These are phyloP conservation scores for Acestrorhynchus altus DNA, from an alignment of 2,797 vertebrate species.

Conservation along the genomic window DNA sequence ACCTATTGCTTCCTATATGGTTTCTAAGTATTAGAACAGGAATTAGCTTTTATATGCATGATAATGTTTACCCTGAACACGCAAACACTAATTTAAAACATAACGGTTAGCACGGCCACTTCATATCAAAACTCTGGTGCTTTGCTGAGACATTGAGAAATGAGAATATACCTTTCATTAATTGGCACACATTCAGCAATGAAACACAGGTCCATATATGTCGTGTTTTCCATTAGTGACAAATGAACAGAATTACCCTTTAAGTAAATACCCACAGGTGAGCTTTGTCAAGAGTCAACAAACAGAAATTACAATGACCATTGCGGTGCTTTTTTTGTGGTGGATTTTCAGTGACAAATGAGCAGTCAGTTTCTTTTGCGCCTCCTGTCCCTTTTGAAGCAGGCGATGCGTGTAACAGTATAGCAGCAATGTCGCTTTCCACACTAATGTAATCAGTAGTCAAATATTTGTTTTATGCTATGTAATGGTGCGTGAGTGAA, in stretches of 20 bases:
- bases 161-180: neutral
- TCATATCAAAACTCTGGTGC: neutral
- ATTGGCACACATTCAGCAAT: neutral
- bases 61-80: neutral
- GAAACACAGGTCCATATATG: neutral
- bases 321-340: neutral
- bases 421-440: constrained; percentile 30
- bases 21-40: neutral
- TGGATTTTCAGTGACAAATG: constrained; percentile 58
- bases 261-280: constrained; percentile 53
- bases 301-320: constrained; percentile 34
- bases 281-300: constrained; percentile 37
- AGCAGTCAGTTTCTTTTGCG: constrained; percentile 44
- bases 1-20: too few species aligned
- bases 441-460: constrained; percentile 70
- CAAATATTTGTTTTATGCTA: constrained; percentile 77
- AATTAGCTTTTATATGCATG: neutral
- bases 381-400: constrained; percentile 31
- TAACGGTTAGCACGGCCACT: neutral
- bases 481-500: constrained; percentile 73
- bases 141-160: constrained; percentile 1
- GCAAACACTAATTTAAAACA: neutral
- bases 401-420: constrained; percentile 35
- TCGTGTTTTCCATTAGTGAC: constrained; percentile 27
- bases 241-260: constrained; percentile 39